phyloP scores from a whole-genome alignment of 2,113 vertebrate species.

The Rutilus rutilus region DNA sequence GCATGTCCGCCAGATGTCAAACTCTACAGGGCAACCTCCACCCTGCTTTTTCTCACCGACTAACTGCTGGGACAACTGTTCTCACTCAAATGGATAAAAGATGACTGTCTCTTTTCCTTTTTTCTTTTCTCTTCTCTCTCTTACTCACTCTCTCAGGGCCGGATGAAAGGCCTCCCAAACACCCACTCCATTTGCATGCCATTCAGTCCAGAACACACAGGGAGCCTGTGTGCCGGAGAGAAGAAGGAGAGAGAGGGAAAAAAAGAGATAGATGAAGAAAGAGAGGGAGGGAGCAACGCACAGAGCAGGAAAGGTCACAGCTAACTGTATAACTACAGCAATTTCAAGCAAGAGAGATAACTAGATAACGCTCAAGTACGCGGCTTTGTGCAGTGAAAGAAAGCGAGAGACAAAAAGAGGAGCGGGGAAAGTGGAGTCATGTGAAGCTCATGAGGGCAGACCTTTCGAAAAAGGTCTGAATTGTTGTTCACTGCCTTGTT shows the following conservation, averaged over 20 bases:
- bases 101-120: conserved; percentile 70
- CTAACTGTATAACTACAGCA: conserved; percentile 40
- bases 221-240: conserved; percentile 76
- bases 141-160: conserved; percentile 68
- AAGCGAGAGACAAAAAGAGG: conserved; percentile 41
- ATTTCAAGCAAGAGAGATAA: conserved; percentile 36
- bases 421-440: conserved; percentile 73
- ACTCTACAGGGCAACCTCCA: conserved; percentile 41
- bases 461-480: conserved; percentile 64
- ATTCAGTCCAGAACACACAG: conserved; percentile 81
- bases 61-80: conserved; percentile 73
- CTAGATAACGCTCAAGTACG: conserved; percentile 34
- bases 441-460: conserved; percentile 78
- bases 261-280: conserved; percentile 29
- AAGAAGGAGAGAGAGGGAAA: conserved; percentile 42
- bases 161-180: conserved; percentile 81
- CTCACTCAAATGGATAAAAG: conserved; percentile 79
- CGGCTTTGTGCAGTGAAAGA: conserved; percentile 31
- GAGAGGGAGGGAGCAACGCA: conserved; percentile 23
- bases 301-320: conserved; percentile 26
- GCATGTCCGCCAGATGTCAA: conserved; percentile 46
- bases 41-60: conserved; percentile 48
- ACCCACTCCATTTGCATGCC: conserved; percentile 80
- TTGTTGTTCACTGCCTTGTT: conserved; percentile 49
- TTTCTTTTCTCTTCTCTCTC: conserved; percentile 27